Evolutionary conservation across 1,140 invertebrate species (phyloP).

Genomic region (Eumeta japonica): DNA sequence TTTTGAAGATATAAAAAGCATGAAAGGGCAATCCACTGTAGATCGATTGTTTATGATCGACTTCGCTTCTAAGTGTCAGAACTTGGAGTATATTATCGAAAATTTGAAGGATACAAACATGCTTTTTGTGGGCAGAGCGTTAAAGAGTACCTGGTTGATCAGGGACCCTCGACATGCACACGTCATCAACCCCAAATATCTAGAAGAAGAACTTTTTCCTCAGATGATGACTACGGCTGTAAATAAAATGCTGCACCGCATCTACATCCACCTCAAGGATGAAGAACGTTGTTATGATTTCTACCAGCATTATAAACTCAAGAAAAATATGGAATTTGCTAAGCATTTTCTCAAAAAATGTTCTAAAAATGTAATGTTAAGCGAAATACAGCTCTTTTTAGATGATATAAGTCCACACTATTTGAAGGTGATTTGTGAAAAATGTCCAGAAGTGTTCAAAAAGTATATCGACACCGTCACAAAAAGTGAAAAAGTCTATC

Average conservation of each 20-base stretch:
- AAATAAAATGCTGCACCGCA: slow-evolving; percentile 33
- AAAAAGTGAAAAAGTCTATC: slow-evolving; percentile 12
- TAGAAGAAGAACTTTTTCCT: slow-evolving; percentile 26
- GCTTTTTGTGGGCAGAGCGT: slow-evolving; percentile 31
- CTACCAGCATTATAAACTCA: slow-evolving; percentile 29
- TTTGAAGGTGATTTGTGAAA: slow-evolving; percentile 25
- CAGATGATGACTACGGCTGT: slow-evolving; percentile 31
- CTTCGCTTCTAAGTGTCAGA: slow-evolving; percentile 24
- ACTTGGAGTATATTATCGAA: slow-evolving; percentile 27
- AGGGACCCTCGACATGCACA: slow-evolving; percentile 18
- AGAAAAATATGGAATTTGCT: slow-evolving; percentile 17
- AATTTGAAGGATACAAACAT: slow-evolving; percentile 29
- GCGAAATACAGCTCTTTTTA: slow-evolving; percentile 19
- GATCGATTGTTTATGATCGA: slow-evolving; percentile 38
- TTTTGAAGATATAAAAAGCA: slow-evolving; percentile 13
- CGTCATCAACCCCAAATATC: slow-evolving; percentile 25
- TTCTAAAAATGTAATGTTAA: slow-evolving; percentile 18
- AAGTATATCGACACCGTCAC: slow-evolving; percentile 23
- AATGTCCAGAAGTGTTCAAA: slow-evolving; percentile 14
- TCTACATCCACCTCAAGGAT: slow-evolving; percentile 23
- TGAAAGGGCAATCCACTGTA: slow-evolving; percentile 20
- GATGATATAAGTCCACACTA: slow-evolving; percentile 21
- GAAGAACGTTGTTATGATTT: slow-evolving; percentile 23
- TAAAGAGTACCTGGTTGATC: slow-evolving; percentile 28
- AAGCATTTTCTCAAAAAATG: slow-evolving; percentile 29